Evolutionary conservation across 2,113 vertebrate species (phyloP), one percentile per base, ranked within the genome.

Genomic region (Salvelinus sp.): DNA sequence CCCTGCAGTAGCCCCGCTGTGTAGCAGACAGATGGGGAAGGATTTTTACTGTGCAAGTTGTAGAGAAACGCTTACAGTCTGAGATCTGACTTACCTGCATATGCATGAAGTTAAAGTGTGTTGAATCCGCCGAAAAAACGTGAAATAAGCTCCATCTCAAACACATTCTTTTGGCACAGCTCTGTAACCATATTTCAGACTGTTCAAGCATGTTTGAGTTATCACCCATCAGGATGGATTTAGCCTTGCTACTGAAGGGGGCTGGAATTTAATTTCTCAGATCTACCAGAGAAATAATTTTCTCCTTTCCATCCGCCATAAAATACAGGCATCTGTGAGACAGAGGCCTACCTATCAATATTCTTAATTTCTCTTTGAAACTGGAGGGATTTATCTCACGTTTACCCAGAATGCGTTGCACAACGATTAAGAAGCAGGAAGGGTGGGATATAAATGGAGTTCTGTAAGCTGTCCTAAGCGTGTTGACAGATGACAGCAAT

Each of bases 221-320:
- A 86, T 86, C 70, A 74, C 83, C 83, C 79, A 80, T 85, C 87
- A 83, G 79, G 76, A 76, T 58, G 76, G 73, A 76, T 89, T 85
- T 78, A 83, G 76, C 22, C 60, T 6, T 28, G 50, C 70, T 38
- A 70, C 69, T 71, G 44, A 82, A 78, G 63, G 3, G 30, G 73
- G 70, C 73, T 79, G 63, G 65, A 87, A 87, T 89, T 85, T 75
- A 77, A 62, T 88, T 80, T 72, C 79, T 75, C 77, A 66, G 68
- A 76, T 78, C 69, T 27, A 38, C 76, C 73, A 69, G 14, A 58
- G 72, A 85, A 85, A 82, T 81, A 57, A 66, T 79, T 70, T 27
- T 25, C 27, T 81, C 47, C 50, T 67, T 77, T 75, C 62, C 73
- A 47, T 65, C 70, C 22, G 69, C 78, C 78, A 81, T 67, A 69